These are phyloP conservation scores for Xiphophorus maculatus DNA, from an alignment of 2,113 vertebrate genomes.

Conservation along the genomic window DNA sequence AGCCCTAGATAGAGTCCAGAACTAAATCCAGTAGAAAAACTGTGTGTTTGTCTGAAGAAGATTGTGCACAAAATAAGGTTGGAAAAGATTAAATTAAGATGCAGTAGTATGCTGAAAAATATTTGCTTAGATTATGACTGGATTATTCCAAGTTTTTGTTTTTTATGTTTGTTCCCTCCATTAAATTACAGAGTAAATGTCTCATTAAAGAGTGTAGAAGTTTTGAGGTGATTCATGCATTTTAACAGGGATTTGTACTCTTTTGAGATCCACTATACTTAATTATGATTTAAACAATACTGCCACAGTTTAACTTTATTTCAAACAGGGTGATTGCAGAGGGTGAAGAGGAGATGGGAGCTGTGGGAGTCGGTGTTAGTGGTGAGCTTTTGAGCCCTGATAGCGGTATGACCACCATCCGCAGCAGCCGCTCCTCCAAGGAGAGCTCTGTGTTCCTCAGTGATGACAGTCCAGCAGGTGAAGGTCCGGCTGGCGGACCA, in stretches of 20 bases:
- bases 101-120: too few relatives aligned
- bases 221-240: not conserved
- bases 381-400: slow-evolving; percentile 91
- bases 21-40: not conserved
- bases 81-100: too few relatives aligned
- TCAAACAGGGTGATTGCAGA: slow-evolving; percentile 71
- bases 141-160: too few relatives aligned
- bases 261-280: not conserved
- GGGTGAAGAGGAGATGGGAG: slow-evolving; percentile 76
- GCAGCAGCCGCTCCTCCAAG: slow-evolving; percentile 93
- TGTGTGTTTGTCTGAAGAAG: too few relatives aligned
- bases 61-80: not conserved
- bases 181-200: too few relatives aligned
- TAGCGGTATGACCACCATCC: slow-evolving; percentile 91
- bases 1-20: too few relatives aligned
- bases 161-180: too few relatives aligned
- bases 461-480: slow-evolving; percentile 90
- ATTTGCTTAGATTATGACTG: too few relatives aligned
- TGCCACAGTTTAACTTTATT: slow-evolving; percentile 18
- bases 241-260: not conserved
- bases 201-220: too few relatives aligned
- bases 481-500: slow-evolving; percentile 59
- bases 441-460: slow-evolving; percentile 96
- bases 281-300: not conserved
- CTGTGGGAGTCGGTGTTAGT: slow-evolving; percentile 54